Percentiles rank a stretch among this genome's conserved stretches.
Evolutionary conservation across 2,888 invertebrate genomes (phyloP).

Genomic region (Rotaria macrura): DNA sequence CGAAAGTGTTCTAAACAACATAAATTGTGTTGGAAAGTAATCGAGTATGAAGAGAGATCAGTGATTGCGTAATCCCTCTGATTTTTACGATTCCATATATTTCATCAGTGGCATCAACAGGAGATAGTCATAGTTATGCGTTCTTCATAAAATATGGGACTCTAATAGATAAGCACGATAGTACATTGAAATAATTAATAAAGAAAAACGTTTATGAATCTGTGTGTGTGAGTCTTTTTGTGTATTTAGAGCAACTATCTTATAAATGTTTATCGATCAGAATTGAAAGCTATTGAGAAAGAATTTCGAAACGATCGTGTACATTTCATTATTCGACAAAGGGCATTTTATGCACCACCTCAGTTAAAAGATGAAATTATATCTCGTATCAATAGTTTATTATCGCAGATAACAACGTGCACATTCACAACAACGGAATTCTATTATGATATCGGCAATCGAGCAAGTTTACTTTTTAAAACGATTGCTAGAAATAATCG

Average conservation of each 20-base stretch:
- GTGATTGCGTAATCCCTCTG: too few species aligned
- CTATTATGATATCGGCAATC: not conserved
- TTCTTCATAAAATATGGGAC: too few species aligned
- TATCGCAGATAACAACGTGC: not conserved
- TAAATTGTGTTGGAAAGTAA: too few species aligned
- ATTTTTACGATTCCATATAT: too few species aligned
- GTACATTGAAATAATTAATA: too few species aligned
- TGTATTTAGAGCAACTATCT: not conserved
- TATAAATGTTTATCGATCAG: not conserved
- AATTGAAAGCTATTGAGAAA: not conserved
- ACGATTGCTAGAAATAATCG: not conserved
- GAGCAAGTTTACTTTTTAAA: not conserved
- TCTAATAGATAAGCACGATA: too few species aligned
- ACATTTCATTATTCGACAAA: not conserved
- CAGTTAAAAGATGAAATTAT: not conserved
- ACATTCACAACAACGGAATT: not conserved
- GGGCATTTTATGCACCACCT: not conserved
- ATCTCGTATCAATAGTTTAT: not conserved
- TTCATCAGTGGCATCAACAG: too few species aligned
- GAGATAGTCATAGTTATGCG: too few species aligned
- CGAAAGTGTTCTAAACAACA: too few species aligned
- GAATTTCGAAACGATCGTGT: not conserved
- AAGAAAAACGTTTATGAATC: too few species aligned
- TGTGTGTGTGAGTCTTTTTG: too few species aligned
- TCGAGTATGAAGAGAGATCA: too few species aligned